phyloP scores from a whole-genome alignment of 2,888 invertebrate genomes.

The Lasioglossum marginatum region DNA sequence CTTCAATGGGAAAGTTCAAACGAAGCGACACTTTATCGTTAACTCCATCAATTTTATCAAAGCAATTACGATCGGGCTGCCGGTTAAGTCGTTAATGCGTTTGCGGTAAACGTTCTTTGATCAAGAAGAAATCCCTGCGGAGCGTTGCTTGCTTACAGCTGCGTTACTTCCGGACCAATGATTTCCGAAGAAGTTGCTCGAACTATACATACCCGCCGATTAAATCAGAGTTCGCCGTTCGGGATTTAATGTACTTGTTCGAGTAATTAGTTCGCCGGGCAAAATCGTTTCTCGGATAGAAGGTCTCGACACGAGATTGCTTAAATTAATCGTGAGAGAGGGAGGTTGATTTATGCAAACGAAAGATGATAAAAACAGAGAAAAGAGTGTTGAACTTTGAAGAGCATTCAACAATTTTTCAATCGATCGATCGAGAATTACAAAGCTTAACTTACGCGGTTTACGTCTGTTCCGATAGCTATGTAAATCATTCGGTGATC shows the following conservation, averaged over 20 bases:
- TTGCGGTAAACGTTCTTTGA: background rate
- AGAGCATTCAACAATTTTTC: no score
- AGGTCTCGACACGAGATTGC: background rate
- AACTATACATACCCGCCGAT: background rate
- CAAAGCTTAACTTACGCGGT: no score
- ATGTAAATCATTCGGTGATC: background rate
- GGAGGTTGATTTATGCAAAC: no score
- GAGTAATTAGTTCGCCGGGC: background rate
- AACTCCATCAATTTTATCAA: constrained; percentile 11
- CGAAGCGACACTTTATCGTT: constrained; percentile 8
- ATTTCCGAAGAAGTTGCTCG: background rate
- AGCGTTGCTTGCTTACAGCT: background rate
- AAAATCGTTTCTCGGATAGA: background rate
- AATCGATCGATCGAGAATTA: no score
- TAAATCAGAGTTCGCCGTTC: background rate
- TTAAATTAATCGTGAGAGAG: no score
- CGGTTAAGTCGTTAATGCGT: constrained; percentile 6
- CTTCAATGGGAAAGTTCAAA: background rate
- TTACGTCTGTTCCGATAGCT: background rate
- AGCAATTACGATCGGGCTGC: constrained; percentile 6
- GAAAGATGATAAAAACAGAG: no score
- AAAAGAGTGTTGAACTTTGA: no score
- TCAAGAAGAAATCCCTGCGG: background rate
- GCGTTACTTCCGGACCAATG: background rate
- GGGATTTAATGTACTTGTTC: background rate